phyloP scores from a whole-genome alignment of 2,888 invertebrate genomes.

The Leptinotarsa peninsularis region DNA sequence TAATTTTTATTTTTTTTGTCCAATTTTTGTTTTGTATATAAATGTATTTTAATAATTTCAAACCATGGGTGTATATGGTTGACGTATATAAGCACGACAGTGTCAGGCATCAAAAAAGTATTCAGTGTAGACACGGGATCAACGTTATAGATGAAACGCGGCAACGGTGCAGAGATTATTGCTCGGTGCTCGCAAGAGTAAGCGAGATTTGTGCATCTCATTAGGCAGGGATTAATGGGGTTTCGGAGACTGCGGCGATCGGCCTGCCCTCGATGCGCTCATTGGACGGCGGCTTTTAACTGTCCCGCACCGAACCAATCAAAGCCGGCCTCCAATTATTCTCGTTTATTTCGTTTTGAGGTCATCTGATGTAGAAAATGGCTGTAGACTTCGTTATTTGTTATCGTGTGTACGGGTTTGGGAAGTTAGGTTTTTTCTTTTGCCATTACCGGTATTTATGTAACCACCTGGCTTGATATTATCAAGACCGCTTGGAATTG shows the following conservation, averaged over 20 bases:
- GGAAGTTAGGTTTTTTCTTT: slow-evolving; percentile 34
- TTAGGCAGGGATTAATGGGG: slow-evolving; percentile 64
- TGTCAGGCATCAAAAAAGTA: too few relatives aligned
- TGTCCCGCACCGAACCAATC: slow-evolving; percentile 61
- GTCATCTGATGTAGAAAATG: slow-evolving; percentile 64
- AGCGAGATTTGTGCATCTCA: slow-evolving; percentile 62
- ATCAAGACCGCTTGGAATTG: slow-evolving; percentile 4
- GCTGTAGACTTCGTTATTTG: slow-evolving; percentile 50
- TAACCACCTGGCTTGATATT: slow-evolving; percentile 20
- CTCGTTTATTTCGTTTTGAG: slow-evolving; percentile 65
- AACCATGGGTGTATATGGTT: too few relatives aligned
- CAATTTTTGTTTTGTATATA: too few relatives aligned
- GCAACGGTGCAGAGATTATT: slow-evolving; percentile 36
- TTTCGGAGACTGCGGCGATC: slow-evolving; percentile 60
- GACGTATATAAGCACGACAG: too few relatives aligned
- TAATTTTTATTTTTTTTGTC: too few relatives aligned
- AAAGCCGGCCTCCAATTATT: slow-evolving; percentile 62
- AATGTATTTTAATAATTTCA: too few relatives aligned
- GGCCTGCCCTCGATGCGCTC: slow-evolving; percentile 53
- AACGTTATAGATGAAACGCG: slow-evolving; percentile 19
- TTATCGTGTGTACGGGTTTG: slow-evolving; percentile 34
- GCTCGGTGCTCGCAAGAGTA: slow-evolving; percentile 40
- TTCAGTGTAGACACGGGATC: not conserved
- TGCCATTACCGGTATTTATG: slow-evolving; percentile 23
- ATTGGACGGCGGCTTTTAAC: slow-evolving; percentile 53